A percentile compares a stretch with the other conserved stretches of the same genome.
These are phyloP conservation scores for Brienomyrus longianalis DNA, from an alignment of 2,113 vertebrate species.

Conservation along the genomic window DNA sequence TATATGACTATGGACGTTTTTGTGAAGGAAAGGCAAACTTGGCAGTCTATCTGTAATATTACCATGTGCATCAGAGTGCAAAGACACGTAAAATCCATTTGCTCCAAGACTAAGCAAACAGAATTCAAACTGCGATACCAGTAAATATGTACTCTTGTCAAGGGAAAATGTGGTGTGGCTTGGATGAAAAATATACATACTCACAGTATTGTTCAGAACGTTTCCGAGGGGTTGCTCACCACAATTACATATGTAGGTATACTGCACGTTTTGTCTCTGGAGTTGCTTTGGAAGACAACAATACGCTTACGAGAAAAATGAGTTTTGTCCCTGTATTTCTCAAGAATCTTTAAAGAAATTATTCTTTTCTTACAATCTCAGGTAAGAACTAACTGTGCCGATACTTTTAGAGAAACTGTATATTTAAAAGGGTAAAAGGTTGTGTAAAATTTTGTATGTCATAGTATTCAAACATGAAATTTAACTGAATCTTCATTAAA, in stretches of 20 bases:
- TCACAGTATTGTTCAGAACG: not conserved
- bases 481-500: not conserved
- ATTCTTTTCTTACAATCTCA: not conserved
- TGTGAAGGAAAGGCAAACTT: not conserved
- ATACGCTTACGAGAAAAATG: not conserved
- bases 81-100: not conserved
- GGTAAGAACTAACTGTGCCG: not conserved
- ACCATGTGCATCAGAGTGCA: not conserved
- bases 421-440: not conserved
- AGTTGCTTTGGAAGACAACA: not conserved
- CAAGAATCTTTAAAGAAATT: not conserved
- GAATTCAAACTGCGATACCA: not conserved
- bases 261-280: not conserved
- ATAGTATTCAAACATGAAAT: not conserved
- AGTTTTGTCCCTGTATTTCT: not conserved
- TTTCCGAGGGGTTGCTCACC: not conserved
- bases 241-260: not conserved
- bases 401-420: not conserved
- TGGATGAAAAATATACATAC: not conserved
- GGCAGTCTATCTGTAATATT: not conserved
- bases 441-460: not conserved
- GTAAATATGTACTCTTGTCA: not conserved
- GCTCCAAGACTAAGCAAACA: not conserved
- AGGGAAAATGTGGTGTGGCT: not conserved
- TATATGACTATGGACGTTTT: not conserved